Conservation (phyloP, 2,113 vertebrate genomes). For the Setophaga petechia region DNA sequence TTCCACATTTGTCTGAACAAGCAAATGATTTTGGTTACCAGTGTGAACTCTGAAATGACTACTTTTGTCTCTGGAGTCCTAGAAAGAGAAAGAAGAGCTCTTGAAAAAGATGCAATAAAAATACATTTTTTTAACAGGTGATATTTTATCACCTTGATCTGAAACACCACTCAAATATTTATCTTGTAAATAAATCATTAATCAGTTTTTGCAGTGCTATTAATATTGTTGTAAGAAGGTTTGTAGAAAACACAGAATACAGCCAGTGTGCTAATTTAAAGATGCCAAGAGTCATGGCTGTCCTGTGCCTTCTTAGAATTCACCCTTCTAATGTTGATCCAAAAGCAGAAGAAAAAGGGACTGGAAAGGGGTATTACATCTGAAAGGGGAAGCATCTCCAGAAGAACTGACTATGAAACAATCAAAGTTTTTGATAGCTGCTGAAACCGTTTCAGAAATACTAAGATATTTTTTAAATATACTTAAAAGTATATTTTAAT, state of each 20-base stretch:
- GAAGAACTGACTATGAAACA: background rate
- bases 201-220: background rate
- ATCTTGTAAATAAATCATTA: background rate
- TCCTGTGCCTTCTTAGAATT: background rate
- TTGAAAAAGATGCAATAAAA: background rate
- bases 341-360: background rate
- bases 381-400: background rate
- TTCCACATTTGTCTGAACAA: background rate
- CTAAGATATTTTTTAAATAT: background rate
- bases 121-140: background rate
- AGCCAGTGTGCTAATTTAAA: background rate
- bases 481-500: background rate
- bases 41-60: constrained; percentile 67
- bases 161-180: background rate
- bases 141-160: background rate
- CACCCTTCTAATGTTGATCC: background rate
- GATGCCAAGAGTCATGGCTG: background rate
- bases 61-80: constrained; percentile 73
- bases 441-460: background rate
- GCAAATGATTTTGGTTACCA: constrained; percentile 63
- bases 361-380: background rate
- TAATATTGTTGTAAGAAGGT: background rate
- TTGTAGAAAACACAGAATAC: background rate
- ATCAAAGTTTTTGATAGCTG: background rate
- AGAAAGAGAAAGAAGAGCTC: constrained; percentile 11